phyloP scores from a whole-genome alignment of 2,797 vertebrate genomes.

The Halcyon smyrnensis region DNA sequence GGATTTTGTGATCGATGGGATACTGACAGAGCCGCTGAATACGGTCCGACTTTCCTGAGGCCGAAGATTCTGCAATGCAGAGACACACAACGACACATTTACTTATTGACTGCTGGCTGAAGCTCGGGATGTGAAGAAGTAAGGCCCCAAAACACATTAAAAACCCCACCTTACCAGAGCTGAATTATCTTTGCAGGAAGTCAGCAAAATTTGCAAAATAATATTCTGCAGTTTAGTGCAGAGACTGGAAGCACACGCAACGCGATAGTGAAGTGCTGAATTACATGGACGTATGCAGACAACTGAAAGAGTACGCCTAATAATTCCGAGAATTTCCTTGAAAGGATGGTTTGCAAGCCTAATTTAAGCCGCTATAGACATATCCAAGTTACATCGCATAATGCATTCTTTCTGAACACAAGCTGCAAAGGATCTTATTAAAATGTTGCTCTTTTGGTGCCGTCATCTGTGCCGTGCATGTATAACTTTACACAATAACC shows the following conservation, averaged over 20 bases:
- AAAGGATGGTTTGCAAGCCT: neutral
- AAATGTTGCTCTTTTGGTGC: neutral
- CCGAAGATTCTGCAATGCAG: slow-evolving; percentile 87
- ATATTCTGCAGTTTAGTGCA: slow-evolving; percentile 33
- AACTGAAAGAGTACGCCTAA: neutral
- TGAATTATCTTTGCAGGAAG: slow-evolving; percentile 20
- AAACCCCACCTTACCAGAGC: slow-evolving; percentile 8
- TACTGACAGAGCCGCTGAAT: slow-evolving; percentile 97
- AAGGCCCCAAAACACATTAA: neutral
- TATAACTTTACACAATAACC: neutral
- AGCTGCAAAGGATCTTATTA: neutral
- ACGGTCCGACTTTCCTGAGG: slow-evolving; percentile 92
- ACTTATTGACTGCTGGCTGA: neutral
- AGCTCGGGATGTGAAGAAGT: neutral
- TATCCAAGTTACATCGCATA: neutral
- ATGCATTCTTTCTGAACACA: neutral
- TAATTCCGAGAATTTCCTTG: neutral
- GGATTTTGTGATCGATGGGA: slow-evolving; percentile 95
- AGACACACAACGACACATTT: neutral
- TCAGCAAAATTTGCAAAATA: slow-evolving; percentile 36
- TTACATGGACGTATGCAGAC: slow-evolving; percentile 71
- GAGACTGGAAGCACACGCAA: slow-evolving; percentile 30
- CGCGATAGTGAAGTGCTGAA: slow-evolving; percentile 32
- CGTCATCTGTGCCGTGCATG: neutral
- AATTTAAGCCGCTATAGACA: neutral